Conservation (phyloP, 2,797 vertebrate genomes). For the Lutjanus campechanus region DNA sequence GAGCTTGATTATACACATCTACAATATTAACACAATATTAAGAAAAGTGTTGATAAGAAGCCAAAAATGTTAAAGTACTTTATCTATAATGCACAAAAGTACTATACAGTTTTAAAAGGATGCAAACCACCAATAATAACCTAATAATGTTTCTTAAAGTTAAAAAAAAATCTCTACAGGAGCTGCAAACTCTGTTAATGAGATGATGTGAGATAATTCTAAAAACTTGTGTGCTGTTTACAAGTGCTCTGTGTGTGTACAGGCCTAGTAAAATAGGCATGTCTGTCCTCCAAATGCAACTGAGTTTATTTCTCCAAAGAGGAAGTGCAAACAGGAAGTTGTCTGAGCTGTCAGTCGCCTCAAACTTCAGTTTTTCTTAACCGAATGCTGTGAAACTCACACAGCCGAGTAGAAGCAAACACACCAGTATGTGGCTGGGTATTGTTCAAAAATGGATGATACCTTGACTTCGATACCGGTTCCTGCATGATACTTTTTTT, state of each 20-base stretch:
- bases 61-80: constrained; percentile 1
- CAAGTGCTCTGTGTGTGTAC: background rate
- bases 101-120: background rate
- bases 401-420: background rate
- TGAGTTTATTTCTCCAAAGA: constrained; percentile 58
- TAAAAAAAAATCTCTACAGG: background rate
- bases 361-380: constrained; percentile 51
- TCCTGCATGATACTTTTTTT: too few species aligned
- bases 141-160: constrained; percentile 2
- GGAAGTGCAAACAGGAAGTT: constrained; percentile 87
- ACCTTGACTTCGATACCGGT: too few species aligned
- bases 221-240: background rate
- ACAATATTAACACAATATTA: too few species aligned
- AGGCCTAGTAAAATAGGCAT: background rate
- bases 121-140: background rate
- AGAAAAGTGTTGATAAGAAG: background rate
- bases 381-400: constrained; percentile 33
- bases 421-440: background rate
- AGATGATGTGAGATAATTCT: background rate
- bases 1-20: background rate
- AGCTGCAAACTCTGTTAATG: background rate
- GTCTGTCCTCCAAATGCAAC: constrained; percentile 28
- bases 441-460: too few species aligned
- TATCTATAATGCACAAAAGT: background rate
- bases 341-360: constrained; percentile 57